Evolutionary conservation across 2,113 vertebrate genomes (phyloP), one percentile per base, ranked within the genome.

Genomic region (Oncorhynchus gorbuscha): DNA sequence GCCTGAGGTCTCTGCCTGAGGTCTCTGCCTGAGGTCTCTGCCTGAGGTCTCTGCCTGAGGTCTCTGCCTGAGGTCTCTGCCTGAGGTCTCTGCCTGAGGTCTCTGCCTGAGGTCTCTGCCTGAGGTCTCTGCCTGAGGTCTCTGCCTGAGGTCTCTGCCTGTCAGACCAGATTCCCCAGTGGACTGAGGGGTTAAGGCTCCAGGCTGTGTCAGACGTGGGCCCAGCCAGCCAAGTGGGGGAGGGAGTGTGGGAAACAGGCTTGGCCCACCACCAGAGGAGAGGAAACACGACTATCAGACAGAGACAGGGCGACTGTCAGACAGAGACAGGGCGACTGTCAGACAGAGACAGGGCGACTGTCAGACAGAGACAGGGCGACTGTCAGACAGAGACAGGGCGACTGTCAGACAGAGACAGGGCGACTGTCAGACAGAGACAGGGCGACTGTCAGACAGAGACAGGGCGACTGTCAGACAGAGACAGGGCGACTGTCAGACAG

Each of bases 211-310:
- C 39, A 45, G 39, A 45, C 39, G 8, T 1, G 4, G 51, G 16
- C 13, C 16, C 51, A 55, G 16, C 16, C 51, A 14, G 49, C 49
- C 2, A 45, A 45, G 9, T 55, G 51, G 24, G 77, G 61, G 26
- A 74, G 70, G 65, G 84, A 88, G 79, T 68, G 79, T 90, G 89
- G 83, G 85, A 90, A 86, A 55, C 51, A 55, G 3, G 16, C 73
- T 45, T 39, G 71, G 61, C 73, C 58, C 28, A 28, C 28, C 28
- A 28, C 28, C 28, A 28, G 28, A 28, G 28, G 28, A 28, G 28
- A 28, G 28, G 28, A 28, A 28, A 28, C 14, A 55, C 1, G 22
- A 62, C 12, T 74, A 6, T 14, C n/a, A 11, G 12, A 51, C 24
- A 71, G 11, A 71, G 13, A 55, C 24, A 5, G 3, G 7, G 3